Evolutionary conservation across 2,888 invertebrate species (phyloP).

Genomic region (Melipona beecheii): DNA sequence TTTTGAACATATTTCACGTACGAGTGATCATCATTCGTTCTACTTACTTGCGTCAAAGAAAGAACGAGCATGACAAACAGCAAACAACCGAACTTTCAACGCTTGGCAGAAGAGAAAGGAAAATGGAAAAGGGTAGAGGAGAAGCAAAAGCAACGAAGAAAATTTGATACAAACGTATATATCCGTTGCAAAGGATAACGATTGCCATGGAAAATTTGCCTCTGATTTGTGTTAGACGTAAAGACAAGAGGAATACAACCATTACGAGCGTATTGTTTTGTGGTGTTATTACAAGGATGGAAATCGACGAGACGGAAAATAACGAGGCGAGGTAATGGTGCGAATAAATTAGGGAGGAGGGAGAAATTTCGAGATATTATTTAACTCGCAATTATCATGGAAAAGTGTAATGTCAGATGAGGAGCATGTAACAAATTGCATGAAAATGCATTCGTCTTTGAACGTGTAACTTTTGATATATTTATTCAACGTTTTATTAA

Average conservation of each 20-base stretch:
- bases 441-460: too few relatives aligned
- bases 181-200: not conserved
- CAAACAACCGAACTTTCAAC: not conserved
- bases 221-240: not conserved
- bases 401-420: too few relatives aligned
- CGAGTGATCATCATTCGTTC: not conserved
- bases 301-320: not conserved
- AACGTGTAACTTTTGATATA: too few relatives aligned
- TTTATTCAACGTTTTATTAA: too few relatives aligned
- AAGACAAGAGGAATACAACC: not conserved
- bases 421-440: too few relatives aligned
- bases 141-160: not conserved
- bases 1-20: not conserved
- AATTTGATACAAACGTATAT: slow-evolving; percentile 11
- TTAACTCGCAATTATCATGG: too few relatives aligned
- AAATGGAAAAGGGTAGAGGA: not conserved
- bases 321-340: not conserved
- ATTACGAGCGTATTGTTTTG: not conserved
- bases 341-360: not conserved
- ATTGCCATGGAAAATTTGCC: not conserved
- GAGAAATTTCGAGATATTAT: not conserved
- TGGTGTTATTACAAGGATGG: not conserved
- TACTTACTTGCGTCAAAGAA: not conserved
- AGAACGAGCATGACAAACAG: not conserved
- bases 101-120: not conserved